Conservation (phyloP, 2,797 vertebrate species). For the Otus scops region DNA sequence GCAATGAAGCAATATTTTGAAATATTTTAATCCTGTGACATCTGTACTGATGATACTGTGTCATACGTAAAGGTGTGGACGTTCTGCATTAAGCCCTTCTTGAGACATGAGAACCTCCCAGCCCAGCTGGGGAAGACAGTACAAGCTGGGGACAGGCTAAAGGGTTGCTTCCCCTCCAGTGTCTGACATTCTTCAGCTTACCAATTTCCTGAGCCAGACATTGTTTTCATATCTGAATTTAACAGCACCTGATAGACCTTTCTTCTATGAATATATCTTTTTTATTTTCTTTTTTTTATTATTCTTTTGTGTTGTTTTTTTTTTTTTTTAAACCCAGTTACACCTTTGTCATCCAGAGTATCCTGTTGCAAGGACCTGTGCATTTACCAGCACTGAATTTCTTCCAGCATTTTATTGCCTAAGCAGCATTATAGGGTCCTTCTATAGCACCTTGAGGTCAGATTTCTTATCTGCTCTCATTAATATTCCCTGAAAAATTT, state of each 20-base stretch:
- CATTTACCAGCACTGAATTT: background rate
- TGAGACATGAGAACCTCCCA: background rate
- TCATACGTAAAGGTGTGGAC: background rate
- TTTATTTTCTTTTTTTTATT: background rate
- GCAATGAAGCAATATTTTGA: background rate
- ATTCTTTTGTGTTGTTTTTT: background rate
- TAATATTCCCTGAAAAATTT: background rate
- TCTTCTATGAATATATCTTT: background rate
- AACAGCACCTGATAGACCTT: background rate
- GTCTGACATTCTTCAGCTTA: background rate
- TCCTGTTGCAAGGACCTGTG: background rate
- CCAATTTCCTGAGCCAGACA: background rate
- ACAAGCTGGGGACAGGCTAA: background rate
- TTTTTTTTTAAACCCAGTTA: background rate
- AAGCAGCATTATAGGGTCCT: background rate
- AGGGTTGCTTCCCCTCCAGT: background rate
- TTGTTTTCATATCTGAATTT: background rate
- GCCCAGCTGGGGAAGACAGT: background rate
- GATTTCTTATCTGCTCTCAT: background rate
- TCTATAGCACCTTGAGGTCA: background rate
- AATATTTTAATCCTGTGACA: background rate
- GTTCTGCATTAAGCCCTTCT: background rate
- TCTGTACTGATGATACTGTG: background rate
- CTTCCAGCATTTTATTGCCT: background rate
- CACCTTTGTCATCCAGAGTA: background rate